Evolutionary conservation across 2,797 vertebrate species (phyloP), one percentile per base, ranked within the genome.

Genomic region (Poeciliopsis turneri): DNA sequence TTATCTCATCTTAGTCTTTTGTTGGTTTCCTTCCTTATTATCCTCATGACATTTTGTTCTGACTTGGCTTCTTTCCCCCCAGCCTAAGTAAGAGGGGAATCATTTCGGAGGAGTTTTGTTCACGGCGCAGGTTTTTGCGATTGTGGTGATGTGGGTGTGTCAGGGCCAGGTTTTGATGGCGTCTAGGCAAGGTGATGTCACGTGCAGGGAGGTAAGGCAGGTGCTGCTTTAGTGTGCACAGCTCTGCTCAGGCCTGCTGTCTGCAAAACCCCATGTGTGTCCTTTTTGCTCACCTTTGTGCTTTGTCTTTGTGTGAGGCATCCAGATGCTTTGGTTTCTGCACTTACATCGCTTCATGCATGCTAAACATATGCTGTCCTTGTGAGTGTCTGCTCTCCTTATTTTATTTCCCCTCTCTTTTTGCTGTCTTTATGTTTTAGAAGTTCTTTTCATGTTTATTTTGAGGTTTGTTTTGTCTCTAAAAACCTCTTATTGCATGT

Each of bases 261-360:
- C 89, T 91, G 92, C 93, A 93, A 94, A 90, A 95, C 89, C 93
- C 94, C 85, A 92, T 91, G 93, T 95, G 85, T 96, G 94, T 95
- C 92, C 92, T 76, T 89, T 93, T 89, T 93, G 92, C 90, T 93
- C 89, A 91, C 90, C 89, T 93, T 88, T 94, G 93, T 95, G 96
- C 95, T 96, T 95, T 90, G 92, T 90, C 61, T 94, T 94, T 94
- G 68, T 93, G 90, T 93, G 85, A 92, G 92, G 92, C 92, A 91
- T 92, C 91, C 87, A 87, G 86, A 87, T 92, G 92, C 92, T 88
- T 90, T 84, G 82, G 79, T 91, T 88, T 88, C 87, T 25, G 92
- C 93, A 91, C 90, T 91, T 78, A 90, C 93, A 93, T 94, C 16
- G 94, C 94, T 95, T 94, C 93, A 94, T 95, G 96, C 96, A 96